Evolutionary conservation across 2,888 invertebrate species (phyloP).

Genomic region (Trilocha varians): DNA sequence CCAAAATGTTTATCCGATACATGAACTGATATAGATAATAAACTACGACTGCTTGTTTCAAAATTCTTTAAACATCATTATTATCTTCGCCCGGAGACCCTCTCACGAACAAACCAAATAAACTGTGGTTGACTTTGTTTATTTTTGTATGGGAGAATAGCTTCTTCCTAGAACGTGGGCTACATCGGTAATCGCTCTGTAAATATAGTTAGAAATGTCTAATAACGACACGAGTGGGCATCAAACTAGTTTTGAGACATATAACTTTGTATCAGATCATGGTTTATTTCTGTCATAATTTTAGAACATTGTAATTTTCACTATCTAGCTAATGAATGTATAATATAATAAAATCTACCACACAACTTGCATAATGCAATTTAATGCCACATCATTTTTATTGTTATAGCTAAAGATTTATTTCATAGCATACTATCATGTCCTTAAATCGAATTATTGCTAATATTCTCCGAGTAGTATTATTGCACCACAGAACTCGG

Average conservation of each 20-base stretch:
- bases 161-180: slow-evolving; percentile 54
- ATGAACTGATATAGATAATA: slow-evolving; percentile 1
- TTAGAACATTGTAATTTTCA: background rate
- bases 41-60: slow-evolving; percentile 24
- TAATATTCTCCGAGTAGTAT: too few relatives aligned
- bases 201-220: slow-evolving; percentile 36
- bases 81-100: slow-evolving; percentile 41
- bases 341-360: too few relatives aligned
- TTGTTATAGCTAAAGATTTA: too few relatives aligned
- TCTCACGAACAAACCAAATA: slow-evolving; percentile 58
- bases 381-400: too few relatives aligned
- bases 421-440: too few relatives aligned
- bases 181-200: slow-evolving; percentile 55
- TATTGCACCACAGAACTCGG: too few relatives aligned
- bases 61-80: slow-evolving; percentile 56
- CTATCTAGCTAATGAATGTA: too few relatives aligned
- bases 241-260: background rate
- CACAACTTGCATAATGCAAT: too few relatives aligned
- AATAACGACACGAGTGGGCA: slow-evolving; percentile 12
- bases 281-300: background rate
- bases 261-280: background rate
- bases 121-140: slow-evolving; percentile 56
- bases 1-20: slow-evolving; percentile 6
- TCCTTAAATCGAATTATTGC: too few relatives aligned
- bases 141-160: slow-evolving; percentile 61